Evolutionary conservation across 1,140 invertebrate genomes (phyloP), one percentile per base, ranked within the genome.

Genomic region (Drosophila ercepeae): DNA sequence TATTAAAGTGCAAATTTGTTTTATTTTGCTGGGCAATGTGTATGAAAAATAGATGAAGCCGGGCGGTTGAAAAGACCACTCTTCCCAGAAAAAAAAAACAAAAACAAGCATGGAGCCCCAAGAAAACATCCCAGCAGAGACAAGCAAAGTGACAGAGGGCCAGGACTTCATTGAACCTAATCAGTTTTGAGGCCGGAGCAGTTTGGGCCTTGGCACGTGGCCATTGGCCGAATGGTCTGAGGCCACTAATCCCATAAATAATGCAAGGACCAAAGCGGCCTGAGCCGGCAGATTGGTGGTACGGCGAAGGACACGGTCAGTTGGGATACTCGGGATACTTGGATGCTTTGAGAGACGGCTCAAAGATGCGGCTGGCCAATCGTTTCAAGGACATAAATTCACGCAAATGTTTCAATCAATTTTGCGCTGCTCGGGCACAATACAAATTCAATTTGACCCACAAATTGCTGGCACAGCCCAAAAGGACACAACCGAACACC

Each of bases 371-470:
- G 67, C 77, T 67, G 76, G 67, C 72, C 81, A 88, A 86, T 88
- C 81, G 74, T 81, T 88, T 88, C 82, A 86, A 86, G 81, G 82
- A 86, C 82, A 86, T 86, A 81, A 86, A 86, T 86, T 86, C 73
- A 86, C 81, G 81, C 81, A 86, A 86, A 86, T 86, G 81, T 88
- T 86, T 86, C 82, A 86, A 86, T 86, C 81, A 86, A 86, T 81
- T 86, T 86, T 74, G 72, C 74, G 72, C 68, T 75, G 72, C 67
- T 63, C 54, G 59, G 64, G 76, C 82, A 81, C 81, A 81, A 86
- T 86, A 86, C 82, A 88, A 86, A 86, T 88, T 86, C 81, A 86
- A 86, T 86, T 86, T 86, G 76, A 86, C 81, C 82, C 81, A 86
- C 81, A 86, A 86, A 86, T 88, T 86, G 77, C 76, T 86, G 72